Evolutionary conservation across 2,113 vertebrate species (phyloP).

Genomic region (Hepsetus odoe): DNA sequence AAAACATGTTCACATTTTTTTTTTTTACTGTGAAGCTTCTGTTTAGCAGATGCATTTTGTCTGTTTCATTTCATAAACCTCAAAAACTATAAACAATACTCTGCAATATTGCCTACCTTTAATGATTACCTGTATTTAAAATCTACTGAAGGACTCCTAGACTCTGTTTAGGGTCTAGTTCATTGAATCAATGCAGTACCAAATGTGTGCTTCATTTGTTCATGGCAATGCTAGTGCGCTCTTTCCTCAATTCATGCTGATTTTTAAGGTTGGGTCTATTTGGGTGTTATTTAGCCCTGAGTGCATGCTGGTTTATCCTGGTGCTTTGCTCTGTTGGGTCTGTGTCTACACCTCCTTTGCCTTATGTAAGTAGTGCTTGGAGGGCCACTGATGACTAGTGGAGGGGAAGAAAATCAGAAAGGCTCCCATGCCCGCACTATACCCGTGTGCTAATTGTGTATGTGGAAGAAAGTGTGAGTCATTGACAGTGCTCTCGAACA

Average conservation of each 20-base stretch:
- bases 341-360: constrained; percentile 34
- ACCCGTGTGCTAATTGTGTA: constrained; percentile 4
- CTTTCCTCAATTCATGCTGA: neutral
- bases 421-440: constrained; percentile 22
- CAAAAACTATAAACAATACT: too few species aligned
- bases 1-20: neutral
- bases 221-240: neutral
- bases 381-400: constrained; percentile 48
- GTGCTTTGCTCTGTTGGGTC: constrained; percentile 25
- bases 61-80: too few species aligned
- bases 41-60: too few species aligned
- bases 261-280: constrained; percentile 16
- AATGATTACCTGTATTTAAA: neutral
- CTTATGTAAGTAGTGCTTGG: constrained; percentile 58
- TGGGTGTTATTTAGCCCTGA: constrained; percentile 23
- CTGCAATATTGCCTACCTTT: neutral
- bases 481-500: neutral
- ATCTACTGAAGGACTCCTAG: neutral
- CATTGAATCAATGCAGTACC: neutral
- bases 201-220: neutral
- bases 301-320: constrained; percentile 27
- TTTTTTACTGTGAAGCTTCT: neutral
- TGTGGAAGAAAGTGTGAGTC: neutral
- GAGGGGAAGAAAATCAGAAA: constrained; percentile 36
- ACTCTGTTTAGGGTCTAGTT: neutral